These are phyloP conservation scores for Onthophagus sagittarius DNA, from an alignment of 2,888 invertebrate species.

Conservation along the genomic window DNA sequence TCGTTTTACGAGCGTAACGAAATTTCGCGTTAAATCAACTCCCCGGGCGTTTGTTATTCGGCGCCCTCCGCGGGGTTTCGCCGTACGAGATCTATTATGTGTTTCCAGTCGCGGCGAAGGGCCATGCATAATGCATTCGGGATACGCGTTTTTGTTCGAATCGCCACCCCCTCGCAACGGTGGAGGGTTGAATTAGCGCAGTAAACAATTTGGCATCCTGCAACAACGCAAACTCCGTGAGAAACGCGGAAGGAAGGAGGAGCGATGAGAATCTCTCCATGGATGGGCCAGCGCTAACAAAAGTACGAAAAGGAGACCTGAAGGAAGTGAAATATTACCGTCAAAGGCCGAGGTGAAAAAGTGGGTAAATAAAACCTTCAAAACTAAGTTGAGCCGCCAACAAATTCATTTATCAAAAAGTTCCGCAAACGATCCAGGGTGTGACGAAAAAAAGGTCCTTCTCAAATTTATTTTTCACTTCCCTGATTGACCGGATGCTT, in stretches of 20 bases:
- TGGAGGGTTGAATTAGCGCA: background rate
- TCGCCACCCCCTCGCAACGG: no score
- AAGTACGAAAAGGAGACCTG: background rate
- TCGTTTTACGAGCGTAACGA: background rate
- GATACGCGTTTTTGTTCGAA: background rate
- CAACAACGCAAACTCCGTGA: background rate
- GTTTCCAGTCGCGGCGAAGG: background rate
- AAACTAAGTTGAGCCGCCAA: background rate
- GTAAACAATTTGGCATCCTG: background rate
- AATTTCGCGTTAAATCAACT: background rate
- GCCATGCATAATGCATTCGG: background rate
- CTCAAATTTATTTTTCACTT: background rate
- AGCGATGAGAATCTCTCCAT: background rate
- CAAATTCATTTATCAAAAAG: conserved; percentile 11
- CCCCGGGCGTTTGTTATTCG: background rate
- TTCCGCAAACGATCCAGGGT: conserved; percentile 1
- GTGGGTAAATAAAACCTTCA: background rate
- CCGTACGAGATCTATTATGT: background rate
- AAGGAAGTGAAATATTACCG: background rate
- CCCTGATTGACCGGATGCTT: no score
- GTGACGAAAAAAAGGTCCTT: background rate
- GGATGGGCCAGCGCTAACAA: background rate
- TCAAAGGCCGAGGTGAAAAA: background rate
- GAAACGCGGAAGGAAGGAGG: background rate
- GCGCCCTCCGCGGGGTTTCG: background rate